Evolutionary conservation across 2,113 vertebrate species (phyloP).

Genomic region (Notarius lentiginosus): DNA sequence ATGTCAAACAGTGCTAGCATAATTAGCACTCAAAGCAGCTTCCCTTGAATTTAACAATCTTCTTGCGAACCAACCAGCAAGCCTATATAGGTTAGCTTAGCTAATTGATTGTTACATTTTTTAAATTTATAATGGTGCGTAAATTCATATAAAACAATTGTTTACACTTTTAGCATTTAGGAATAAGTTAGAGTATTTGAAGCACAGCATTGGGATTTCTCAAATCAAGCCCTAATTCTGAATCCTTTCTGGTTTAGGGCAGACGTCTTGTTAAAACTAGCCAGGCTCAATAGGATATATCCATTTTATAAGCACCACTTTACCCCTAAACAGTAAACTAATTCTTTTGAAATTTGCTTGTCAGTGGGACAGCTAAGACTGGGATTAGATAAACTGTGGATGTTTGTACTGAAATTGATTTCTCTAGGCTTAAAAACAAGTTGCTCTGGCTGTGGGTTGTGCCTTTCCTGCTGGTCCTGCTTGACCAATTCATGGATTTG

Average conservation of each 20-base stretch:
- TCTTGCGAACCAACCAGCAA: too few species aligned
- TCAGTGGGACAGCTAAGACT: conserved; percentile 20
- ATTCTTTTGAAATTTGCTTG: conserved; percentile 2
- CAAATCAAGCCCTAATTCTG: not conserved
- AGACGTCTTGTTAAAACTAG: not conserved
- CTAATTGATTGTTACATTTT: not conserved
- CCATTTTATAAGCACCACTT: not conserved
- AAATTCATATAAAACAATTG: not conserved
- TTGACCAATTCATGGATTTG: conserved; percentile 28
- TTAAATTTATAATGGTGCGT: not conserved
- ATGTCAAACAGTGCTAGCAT: not conserved
- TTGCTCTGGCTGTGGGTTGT: not conserved
- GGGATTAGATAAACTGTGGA: conserved; percentile 36
- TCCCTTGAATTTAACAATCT: too few species aligned
- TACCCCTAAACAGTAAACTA: conserved; percentile 14
- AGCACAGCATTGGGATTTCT: not conserved
- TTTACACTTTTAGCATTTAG: not conserved
- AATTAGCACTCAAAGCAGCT: too few species aligned
- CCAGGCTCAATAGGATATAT: not conserved
- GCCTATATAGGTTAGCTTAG: not conserved
- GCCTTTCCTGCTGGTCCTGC: not conserved
- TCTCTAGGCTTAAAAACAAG: conserved; percentile 21
- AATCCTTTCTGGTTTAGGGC: not conserved
- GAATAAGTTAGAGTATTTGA: not conserved
- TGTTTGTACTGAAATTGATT: conserved; percentile 42